Evolutionary conservation across 2,888 invertebrate species (phyloP).

Genomic region (Diloba caeruleocephala): DNA sequence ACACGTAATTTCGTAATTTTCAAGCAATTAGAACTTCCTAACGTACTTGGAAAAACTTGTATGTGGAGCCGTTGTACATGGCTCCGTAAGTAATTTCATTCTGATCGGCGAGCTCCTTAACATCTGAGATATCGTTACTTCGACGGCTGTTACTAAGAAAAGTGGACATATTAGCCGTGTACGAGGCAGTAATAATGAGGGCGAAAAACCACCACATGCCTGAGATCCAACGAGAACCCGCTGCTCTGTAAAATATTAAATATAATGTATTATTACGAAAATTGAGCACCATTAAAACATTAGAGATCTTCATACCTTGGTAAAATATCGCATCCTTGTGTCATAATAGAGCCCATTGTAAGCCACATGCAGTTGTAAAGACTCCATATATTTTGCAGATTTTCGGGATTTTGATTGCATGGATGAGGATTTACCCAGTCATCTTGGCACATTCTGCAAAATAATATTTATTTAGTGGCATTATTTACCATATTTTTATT

Average conservation of each 20-base stretch:
- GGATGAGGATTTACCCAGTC: constrained; percentile 99
- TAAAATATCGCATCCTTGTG: constrained; percentile 97
- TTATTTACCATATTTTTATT: not conserved
- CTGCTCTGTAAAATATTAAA: constrained; percentile 91
- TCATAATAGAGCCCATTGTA: constrained; percentile 96
- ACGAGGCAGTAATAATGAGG: constrained; percentile 96
- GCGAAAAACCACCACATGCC: constrained; percentile 98
- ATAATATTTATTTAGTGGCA: not conserved
- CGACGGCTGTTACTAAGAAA: constrained; percentile 94
- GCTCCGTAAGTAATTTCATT: constrained; percentile 96
- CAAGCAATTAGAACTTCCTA: too few species aligned
- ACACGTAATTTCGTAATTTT: too few species aligned
- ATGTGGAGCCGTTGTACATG: constrained; percentile 93
- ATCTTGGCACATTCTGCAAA: constrained; percentile 93
- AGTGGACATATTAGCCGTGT: constrained; percentile 93
- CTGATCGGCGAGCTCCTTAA: constrained; percentile 95
- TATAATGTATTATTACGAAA: too few species aligned
- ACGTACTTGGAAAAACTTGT: constrained; percentile 94
- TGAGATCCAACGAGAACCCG: constrained; percentile 96
- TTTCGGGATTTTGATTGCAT: constrained; percentile 94
- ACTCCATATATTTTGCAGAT: constrained; percentile 96
- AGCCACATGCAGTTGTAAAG: constrained; percentile 97
- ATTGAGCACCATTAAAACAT: not conserved
- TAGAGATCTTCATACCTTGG: constrained; percentile 91
- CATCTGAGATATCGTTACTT: constrained; percentile 94